Evolutionary conservation across 2,888 invertebrate genomes (phyloP).

Genomic region (Mythimna vitellina): DNA sequence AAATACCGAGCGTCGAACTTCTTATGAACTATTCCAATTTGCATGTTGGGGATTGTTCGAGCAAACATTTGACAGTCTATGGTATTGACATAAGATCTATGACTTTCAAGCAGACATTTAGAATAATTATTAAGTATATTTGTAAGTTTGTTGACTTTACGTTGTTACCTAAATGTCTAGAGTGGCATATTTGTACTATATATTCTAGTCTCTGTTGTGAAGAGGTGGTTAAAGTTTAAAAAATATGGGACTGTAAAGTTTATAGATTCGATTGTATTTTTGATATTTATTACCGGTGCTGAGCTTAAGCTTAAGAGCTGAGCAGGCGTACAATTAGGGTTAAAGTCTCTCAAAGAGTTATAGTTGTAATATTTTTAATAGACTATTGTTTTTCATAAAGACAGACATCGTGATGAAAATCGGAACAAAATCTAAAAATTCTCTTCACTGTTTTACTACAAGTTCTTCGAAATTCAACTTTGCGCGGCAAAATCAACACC

Average conservation of each 20-base stretch:
- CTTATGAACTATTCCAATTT: conserved; percentile 80
- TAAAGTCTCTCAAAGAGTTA: not conserved
- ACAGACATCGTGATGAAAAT: not conserved
- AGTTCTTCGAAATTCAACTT: conserved; percentile 5
- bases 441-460: no score
- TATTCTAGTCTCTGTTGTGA: conserved; percentile 16
- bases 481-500: conserved; percentile 41
- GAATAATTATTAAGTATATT: conserved; percentile 23
- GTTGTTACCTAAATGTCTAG: not conserved
- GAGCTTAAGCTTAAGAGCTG: no score
- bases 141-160: conserved; percentile 6
- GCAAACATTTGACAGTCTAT: conserved; percentile 46
- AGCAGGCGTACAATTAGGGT: not conserved
- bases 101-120: conserved; percentile 22
- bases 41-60: conserved; percentile 61
- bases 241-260: not conserved
- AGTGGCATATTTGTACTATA: not conserved
- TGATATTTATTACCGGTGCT: conserved; percentile 1
- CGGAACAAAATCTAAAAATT: no score
- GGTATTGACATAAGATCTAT: conserved; percentile 38
- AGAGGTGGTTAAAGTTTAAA: not conserved
- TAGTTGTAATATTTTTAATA: not conserved
- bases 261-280: conserved; percentile 4
- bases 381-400: not conserved
- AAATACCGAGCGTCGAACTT: conserved; percentile 57